Conservation (phyloP, 2,888 invertebrate genomes). For the Idaea straminata region DNA sequence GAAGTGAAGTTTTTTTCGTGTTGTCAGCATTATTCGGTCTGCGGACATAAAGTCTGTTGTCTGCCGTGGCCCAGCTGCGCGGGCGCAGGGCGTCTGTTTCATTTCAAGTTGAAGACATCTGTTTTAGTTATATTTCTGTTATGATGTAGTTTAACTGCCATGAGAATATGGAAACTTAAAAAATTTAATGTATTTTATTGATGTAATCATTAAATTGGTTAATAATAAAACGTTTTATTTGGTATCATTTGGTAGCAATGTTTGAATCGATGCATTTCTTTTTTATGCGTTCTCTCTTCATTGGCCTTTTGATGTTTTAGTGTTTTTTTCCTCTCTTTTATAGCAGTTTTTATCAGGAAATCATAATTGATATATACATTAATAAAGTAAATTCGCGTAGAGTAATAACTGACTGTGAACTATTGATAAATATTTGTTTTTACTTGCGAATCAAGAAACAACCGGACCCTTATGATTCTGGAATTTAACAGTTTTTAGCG, state of each 20-base stretch:
- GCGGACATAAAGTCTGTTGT: neutral
- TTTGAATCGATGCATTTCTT: neutral
- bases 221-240: conserved; percentile 2
- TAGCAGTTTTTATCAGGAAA: too few species aligned
- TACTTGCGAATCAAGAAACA: conserved; percentile 12
- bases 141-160: conserved; percentile 25
- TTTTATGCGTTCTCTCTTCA: neutral
- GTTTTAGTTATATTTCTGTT: conserved; percentile 25
- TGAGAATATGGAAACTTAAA: conserved; percentile 20
- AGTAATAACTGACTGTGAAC: too few species aligned
- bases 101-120: conserved; percentile 54
- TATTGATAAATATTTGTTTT: conserved; percentile 8
- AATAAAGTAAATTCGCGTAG: too few species aligned
- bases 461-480: conserved; percentile 60
- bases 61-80: neutral
- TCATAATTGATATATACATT: too few species aligned
- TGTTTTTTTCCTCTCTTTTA: too few species aligned
- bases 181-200: conserved; percentile 25
- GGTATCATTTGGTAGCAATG: neutral
- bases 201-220: conserved; percentile 14
- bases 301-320: neutral
- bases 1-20: too few species aligned
- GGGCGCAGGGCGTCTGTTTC: conserved; percentile 46
- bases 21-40: neutral
- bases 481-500: conserved; percentile 72